Evolutionary conservation across 2,888 invertebrate species (phyloP), one percentile per base, ranked within the genome.

Genomic region (Micoletzkya japonica): DNA sequence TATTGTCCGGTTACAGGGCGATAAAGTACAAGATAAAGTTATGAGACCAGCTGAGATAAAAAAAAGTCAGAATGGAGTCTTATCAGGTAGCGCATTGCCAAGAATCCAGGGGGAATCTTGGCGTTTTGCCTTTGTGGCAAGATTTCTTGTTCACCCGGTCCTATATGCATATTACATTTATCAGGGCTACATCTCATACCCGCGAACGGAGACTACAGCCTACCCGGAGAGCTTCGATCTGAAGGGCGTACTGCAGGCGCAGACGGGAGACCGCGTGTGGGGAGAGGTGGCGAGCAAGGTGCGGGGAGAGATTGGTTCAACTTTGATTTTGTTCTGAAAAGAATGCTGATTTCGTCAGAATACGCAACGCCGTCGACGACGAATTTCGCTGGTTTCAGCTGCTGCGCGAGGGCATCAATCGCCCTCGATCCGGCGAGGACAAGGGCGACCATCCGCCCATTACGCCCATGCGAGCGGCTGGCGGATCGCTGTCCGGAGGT

Each of bases 371-470:
- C 10, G 6, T 52, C 52, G 52, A 52, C 6, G 6, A 52, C 10
- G n/a, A n/a, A 52, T 14, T 52, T 54, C 10, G 10, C 24, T 24
- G 7, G 17, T 61, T 66, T 37, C 44, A 79, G 76, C 71, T 83
- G 7, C 70, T 82, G 4, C 36, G 64, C 3, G 89, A 88, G 68
- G 93, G 93, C 1, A 89, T 93, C 58, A 90, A 90, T 84, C 90
- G 90, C 79, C 93, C 94, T 0, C 86, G 92, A 87, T 92, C 92
- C 83, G 95, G 95, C 0, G 90, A 91, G 74, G 97, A 98, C 88
- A 95, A 91, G 2, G 96, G 97, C 0, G 98, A 99, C 88, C 98
- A 98, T 90, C 98, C 98, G 1, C 98, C 98, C 4, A 99, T 98
- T 78, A 99, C 98, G 0, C 98, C 98, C 0, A 94, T 95, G 92